A percentile compares a stretch with the other conserved stretches of the same genome.
These are phyloP conservation scores for Madoqua kirkii DNA, from an alignment of 2,113 vertebrate species.

Conservation along the genomic window DNA sequence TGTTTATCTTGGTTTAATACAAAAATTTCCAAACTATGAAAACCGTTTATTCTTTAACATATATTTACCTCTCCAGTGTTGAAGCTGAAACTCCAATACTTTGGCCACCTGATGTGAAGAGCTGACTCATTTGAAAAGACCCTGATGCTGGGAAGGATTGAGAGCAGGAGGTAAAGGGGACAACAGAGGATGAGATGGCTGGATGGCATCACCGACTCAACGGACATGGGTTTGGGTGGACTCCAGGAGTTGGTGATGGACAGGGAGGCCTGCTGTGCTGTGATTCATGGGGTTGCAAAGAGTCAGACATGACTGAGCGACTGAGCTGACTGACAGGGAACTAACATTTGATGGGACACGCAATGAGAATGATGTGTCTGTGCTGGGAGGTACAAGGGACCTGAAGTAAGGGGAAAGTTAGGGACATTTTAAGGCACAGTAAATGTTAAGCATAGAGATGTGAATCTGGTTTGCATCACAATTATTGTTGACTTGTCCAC, in stretches of 20 bases:
- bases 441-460: background rate
- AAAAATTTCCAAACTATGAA: background rate
- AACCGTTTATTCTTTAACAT: constrained; percentile 2
- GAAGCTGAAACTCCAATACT: no score
- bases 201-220: no score
- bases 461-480: background rate
- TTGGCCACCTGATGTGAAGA: no score
- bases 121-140: no score
- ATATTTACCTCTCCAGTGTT: background rate
- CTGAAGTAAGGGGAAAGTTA: background rate
- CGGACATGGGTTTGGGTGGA: no score
- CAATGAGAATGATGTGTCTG: background rate
- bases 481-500: background rate
- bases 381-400: background rate
- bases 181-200: no score
- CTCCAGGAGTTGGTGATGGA: rapidly evolving
- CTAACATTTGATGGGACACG: background rate
- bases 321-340: background rate
- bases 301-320: no score
- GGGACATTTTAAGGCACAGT: background rate
- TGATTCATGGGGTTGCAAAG: no score
- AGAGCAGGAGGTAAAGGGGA: no score
- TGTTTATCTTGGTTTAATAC: background rate
- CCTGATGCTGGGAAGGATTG: no score
- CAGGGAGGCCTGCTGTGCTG: no score